Evolutionary conservation across 2,113 vertebrate species (phyloP).

Genomic region (Pomatostomus ruficeps): DNA sequence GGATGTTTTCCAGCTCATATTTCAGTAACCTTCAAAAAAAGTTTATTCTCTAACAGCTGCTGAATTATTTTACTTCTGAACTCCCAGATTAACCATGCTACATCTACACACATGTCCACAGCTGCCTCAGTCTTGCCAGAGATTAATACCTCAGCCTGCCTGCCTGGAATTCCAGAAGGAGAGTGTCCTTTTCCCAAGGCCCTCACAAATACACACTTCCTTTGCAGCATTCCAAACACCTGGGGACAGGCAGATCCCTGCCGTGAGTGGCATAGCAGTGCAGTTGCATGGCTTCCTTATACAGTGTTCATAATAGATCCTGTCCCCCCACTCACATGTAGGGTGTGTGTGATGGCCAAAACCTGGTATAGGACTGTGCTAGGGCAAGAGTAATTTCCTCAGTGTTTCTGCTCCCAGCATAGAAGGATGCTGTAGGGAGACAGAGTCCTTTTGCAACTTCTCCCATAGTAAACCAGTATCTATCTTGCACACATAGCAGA

Average conservation of each 20-base stretch:
- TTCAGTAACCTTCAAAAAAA: background rate
- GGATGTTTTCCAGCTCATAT: background rate
- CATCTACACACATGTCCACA: background rate
- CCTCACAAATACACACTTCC: background rate
- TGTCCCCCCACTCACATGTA: background rate
- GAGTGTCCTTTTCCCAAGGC: background rate
- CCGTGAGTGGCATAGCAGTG: accelerated
- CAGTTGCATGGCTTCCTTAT: background rate
- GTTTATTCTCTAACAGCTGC: background rate
- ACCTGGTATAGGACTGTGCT: too few relatives aligned
- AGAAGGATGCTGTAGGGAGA: background rate
- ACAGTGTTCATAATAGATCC: accelerated
- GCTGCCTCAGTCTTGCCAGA: background rate
- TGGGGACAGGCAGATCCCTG: background rate
- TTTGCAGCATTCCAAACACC: background rate
- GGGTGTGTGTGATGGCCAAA: background rate
- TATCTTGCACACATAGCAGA: background rate
- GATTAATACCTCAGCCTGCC: background rate
- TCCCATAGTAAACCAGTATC: background rate
- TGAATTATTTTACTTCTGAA: background rate
- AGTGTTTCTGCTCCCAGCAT: background rate
- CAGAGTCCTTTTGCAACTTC: background rate
- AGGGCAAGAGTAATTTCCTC: background rate
- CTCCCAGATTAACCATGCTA: background rate
- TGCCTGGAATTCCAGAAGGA: background rate